Conservation (phyloP, 2,797 vertebrate genomes). For the Chromobotia macracanthus region DNA sequence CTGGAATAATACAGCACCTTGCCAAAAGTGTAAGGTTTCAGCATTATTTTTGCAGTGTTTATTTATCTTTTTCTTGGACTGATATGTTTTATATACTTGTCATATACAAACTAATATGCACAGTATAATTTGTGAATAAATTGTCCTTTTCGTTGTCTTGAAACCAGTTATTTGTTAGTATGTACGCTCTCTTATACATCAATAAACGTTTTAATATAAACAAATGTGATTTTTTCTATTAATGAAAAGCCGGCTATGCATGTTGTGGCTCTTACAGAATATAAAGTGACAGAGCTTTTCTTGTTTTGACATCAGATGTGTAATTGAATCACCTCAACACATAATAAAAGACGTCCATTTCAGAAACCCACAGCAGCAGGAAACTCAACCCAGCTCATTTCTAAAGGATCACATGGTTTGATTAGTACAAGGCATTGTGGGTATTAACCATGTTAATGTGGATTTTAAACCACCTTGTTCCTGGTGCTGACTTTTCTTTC, state of each 20-base stretch:
- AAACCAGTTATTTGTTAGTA: conserved; percentile 55
- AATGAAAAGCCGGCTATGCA: background rate
- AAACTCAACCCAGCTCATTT: conserved; percentile 11
- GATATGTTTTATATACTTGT: conserved; percentile 70
- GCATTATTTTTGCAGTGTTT: conserved; percentile 65
- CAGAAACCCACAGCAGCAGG: conserved; percentile 33
- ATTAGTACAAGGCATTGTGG: conserved; percentile 14
- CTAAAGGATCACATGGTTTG: conserved; percentile 16
- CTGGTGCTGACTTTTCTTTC: too few relatives aligned
- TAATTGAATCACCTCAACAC: conserved; percentile 7
- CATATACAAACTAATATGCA: conserved; percentile 70
- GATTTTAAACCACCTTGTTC: conserved; percentile 12
- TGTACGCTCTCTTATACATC: conserved; percentile 61
- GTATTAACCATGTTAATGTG: conserved; percentile 11
- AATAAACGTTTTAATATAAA: conserved; percentile 80
- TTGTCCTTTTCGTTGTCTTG: conserved; percentile 60
- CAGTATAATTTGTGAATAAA: conserved; percentile 61
- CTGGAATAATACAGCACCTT: conserved; percentile 92
- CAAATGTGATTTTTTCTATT: background rate
- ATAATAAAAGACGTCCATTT: conserved; percentile 2
- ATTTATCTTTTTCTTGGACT: conserved; percentile 79
- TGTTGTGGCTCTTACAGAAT: background rate
- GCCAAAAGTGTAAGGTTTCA: conserved; percentile 90
- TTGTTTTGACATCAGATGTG: conserved; percentile 3
- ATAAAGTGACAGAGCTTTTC: background rate